A percentile compares a stretch with the other conserved stretches of the same genome.
Conservation (phyloP, 2,797 vertebrate genomes). For the Calcarius lapponicus region DNA sequence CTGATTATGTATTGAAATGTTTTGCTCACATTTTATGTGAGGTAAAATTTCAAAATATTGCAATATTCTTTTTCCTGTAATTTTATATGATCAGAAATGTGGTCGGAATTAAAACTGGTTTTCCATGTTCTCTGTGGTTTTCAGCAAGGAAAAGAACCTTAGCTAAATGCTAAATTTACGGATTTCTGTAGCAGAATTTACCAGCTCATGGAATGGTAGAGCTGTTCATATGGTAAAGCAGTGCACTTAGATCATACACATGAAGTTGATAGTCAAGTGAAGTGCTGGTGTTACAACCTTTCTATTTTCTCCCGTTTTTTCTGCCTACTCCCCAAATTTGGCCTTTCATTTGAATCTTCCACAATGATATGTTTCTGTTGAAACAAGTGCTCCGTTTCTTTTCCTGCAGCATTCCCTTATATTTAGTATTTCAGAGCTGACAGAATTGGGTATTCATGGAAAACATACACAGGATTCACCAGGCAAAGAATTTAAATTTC, state of each 20-base stretch:
- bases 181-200: background rate
- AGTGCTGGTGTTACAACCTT: background rate
- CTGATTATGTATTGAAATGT: background rate
- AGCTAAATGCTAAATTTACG: background rate
- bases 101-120: background rate
- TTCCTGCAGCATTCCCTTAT: background rate
- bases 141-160: background rate
- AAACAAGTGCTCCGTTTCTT: background rate
- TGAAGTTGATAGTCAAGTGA: background rate
- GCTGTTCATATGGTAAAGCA: background rate
- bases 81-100: background rate
- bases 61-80: background rate
- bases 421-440: constrained; percentile 27
- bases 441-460: constrained; percentile 56
- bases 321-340: background rate
- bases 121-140: background rate
- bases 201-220: background rate
- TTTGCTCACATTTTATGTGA: background rate
- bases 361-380: background rate
- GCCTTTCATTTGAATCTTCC: background rate
- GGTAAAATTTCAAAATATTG: background rate
- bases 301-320: background rate
- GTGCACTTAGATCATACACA: background rate
- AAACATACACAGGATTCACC: constrained; percentile 4
- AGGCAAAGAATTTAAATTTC: constrained; percentile 35